These are phyloP conservation scores for Haemorhous mexicanus DNA, from an alignment of 2,113 vertebrate genomes.

Conservation along the genomic window DNA sequence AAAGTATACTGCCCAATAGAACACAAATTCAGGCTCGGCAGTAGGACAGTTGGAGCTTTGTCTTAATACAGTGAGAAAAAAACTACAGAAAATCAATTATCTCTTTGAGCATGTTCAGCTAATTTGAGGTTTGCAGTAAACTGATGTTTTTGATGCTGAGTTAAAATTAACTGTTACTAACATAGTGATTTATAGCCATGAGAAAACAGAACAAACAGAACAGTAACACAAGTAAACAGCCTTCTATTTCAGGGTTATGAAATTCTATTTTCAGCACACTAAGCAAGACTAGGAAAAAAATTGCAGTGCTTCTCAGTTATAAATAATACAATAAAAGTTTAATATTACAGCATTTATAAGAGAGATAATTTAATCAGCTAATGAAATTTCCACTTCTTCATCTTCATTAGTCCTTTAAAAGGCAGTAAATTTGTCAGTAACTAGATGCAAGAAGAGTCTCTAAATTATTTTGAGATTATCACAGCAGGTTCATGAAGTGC, in stretches of 20 bases:
- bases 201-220: not conserved
- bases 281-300: not conserved
- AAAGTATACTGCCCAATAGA: not conserved
- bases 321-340: not conserved
- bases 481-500: not conserved
- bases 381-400: not conserved
- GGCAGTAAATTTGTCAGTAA: not conserved
- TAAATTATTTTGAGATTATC: not conserved
- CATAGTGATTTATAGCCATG: not conserved
- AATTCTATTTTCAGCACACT: not conserved
- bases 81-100: not conserved
- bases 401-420: not conserved
- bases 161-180: not conserved
- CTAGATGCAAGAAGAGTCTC: not conserved
- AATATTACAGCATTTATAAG: not conserved
- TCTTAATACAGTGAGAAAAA: not conserved
- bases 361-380: not conserved
- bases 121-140: not conserved
- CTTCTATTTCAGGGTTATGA: not conserved
- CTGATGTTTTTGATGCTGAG: not conserved
- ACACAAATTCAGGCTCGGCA: not conserved
- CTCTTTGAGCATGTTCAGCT: accelerated
- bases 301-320: not conserved
- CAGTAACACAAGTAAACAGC: not conserved
- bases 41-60: not conserved